Conservation (phyloP, 2,113 vertebrate genomes). For the Tetraodon nigroviridis region DNA sequence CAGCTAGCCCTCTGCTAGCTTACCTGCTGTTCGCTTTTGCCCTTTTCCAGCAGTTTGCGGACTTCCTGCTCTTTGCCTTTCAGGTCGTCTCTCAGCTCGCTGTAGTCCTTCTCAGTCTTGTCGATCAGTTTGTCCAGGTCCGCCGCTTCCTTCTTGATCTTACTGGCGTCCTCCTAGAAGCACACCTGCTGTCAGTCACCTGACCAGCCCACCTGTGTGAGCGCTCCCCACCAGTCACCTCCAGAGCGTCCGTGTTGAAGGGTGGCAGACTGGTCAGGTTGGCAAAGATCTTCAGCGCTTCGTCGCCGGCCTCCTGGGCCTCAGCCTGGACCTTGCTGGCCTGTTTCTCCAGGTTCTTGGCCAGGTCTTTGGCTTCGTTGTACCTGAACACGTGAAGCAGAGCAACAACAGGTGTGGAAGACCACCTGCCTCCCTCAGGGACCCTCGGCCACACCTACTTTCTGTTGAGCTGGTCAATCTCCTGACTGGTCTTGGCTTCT, state of each 20-base stretch:
- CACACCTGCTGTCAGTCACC: accelerated
- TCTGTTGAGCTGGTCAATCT: constrained; percentile 89
- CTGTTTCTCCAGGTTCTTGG: constrained; percentile 88
- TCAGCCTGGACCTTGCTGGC: constrained; percentile 84
- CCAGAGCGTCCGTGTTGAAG: constrained; percentile 79
- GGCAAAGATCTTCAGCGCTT: constrained; percentile 87
- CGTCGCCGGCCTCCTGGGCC: constrained; percentile 85
- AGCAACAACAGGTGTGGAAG: background rate
- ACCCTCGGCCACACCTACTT: constrained; percentile 69
- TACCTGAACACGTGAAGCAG: constrained; percentile 73
- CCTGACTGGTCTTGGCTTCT: constrained; percentile 81
- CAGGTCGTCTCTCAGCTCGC: constrained; percentile 90
- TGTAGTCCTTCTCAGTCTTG: constrained; percentile 88
- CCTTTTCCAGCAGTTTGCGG: constrained; percentile 90
- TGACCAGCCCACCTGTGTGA: background rate
- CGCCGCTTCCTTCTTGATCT: constrained; percentile 90
- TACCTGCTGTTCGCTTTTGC: constrained; percentile 94
- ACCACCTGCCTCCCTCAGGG: too few relatives aligned
- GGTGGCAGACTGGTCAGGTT: constrained; percentile 84
- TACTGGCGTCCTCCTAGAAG: constrained; percentile 83
- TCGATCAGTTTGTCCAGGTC: constrained; percentile 88
- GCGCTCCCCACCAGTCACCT: constrained; percentile 67
- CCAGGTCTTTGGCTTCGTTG: constrained; percentile 86
- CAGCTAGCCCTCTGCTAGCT: background rate
- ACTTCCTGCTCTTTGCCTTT: constrained; percentile 87